phyloP scores from a whole-genome alignment of 2,113 vertebrate species.

The Cygnus atratus region DNA sequence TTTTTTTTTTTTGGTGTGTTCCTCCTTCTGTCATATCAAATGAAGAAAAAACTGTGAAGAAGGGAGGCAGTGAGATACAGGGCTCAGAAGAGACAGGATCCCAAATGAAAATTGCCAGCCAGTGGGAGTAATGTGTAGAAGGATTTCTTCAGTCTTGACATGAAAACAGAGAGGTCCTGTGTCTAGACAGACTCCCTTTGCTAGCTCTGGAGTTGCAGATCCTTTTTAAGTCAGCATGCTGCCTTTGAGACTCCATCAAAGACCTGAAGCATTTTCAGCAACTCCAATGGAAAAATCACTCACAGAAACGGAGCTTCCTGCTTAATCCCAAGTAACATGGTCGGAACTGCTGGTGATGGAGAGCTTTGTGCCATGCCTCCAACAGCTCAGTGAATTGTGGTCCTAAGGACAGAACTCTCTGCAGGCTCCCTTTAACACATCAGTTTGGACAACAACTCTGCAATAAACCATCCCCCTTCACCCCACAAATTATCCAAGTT shows the following conservation, averaged over 20 bases:
- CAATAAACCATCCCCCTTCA: too few relatives aligned
- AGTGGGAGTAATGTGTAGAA: fast-evolving
- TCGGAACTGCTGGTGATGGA: background rate
- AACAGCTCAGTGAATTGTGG: background rate
- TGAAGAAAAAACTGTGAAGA: background rate
- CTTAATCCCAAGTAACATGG: background rate
- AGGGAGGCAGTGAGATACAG: background rate
- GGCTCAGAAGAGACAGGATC: background rate
- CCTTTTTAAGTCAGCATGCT: background rate
- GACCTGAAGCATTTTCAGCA: background rate
- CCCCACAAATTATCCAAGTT: background rate
- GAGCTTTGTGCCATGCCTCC: too few relatives aligned
- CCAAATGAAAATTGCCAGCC: background rate
- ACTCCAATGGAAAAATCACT: background rate
- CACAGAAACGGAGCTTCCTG: background rate
- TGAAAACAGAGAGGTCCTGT: background rate
- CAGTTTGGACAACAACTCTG: background rate
- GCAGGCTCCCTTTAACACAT: background rate
- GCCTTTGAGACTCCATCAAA: background rate
- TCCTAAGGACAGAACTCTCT: background rate
- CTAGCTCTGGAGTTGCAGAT: background rate
- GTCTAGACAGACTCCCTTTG: background rate
- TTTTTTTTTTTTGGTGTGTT: background rate
- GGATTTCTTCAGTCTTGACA: background rate
- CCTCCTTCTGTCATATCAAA: background rate